Evolutionary conservation across 64 coral and sea anemone genomes (phyloP).

Genomic region (Actinia tenebrosa): DNA sequence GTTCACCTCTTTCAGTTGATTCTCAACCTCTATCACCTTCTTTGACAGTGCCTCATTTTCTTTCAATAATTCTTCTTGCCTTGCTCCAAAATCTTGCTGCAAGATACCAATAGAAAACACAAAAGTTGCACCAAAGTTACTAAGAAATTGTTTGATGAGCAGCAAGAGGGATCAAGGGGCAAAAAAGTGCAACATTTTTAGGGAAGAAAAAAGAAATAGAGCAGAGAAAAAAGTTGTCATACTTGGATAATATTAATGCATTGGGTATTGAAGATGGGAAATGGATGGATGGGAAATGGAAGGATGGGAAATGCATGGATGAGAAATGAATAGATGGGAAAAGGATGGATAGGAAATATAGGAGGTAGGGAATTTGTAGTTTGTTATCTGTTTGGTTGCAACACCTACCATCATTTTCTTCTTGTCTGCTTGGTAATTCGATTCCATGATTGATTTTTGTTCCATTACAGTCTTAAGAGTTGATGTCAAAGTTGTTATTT

Average conservation of each 20-base stretch:
- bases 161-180: background rate
- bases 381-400: background rate
- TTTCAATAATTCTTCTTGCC: constrained; percentile 36
- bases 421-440: constrained; percentile 87
- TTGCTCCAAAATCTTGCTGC: constrained; percentile 82
- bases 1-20: constrained; percentile 70
- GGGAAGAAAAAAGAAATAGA: background rate
- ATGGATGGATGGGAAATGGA: background rate
- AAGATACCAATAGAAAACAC: background rate
- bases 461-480: constrained; percentile 91
- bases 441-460: constrained; percentile 96
- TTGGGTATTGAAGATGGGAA: background rate
- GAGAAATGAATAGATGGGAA: background rate
- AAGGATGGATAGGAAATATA: no score
- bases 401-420: constrained; percentile 86
- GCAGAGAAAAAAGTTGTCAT: no score
- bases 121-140: background rate
- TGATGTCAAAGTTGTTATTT: constrained; percentile 61
- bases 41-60: constrained; percentile 53
- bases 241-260: no score
- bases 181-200: no score
- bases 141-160: background rate
- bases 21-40: constrained; percentile 50
- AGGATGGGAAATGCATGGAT: background rate
- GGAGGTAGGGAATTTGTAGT: no score